These are phyloP conservation scores for Tauraco erythrolophus DNA, from an alignment of 2,113 vertebrate species.

Conservation along the genomic window DNA sequence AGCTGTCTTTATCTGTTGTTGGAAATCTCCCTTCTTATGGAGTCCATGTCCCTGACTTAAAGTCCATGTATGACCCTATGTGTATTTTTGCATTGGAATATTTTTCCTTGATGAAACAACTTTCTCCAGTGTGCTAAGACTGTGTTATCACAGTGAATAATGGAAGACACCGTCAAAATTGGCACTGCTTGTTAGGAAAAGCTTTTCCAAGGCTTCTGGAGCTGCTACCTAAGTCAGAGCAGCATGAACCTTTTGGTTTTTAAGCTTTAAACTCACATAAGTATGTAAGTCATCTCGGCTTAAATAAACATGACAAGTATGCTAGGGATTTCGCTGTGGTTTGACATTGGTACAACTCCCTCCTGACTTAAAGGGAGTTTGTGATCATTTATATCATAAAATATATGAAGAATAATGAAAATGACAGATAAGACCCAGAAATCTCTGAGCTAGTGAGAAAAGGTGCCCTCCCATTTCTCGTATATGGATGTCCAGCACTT, in stretches of 20 bases:
- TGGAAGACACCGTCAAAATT: background rate
- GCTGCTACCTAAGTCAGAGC: background rate
- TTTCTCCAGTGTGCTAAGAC: background rate
- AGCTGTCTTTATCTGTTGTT: background rate
- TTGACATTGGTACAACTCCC: background rate
- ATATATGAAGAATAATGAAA: background rate
- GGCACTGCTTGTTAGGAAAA: background rate
- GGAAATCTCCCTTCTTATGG: background rate
- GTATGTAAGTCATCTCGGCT: accelerated
- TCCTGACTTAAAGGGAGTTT: background rate
- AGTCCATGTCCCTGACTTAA: background rate
- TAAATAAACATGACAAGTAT: background rate
- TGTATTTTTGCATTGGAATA: background rate
- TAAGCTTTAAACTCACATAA: background rate
- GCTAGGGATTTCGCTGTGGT: background rate
- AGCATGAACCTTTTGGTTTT: background rate
- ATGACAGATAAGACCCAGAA: background rate
- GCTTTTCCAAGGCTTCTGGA: background rate
- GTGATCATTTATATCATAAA: background rate
- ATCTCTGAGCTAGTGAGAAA: background rate
- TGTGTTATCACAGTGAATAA: background rate
- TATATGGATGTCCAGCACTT: background rate
- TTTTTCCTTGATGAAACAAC: background rate
- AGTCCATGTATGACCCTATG: accelerated
- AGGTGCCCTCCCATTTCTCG: accelerated